Percentiles rank a stretch among this genome's conserved stretches.
Conservation (phyloP, 2,797 vertebrate species). For the Falco naumanni region DNA sequence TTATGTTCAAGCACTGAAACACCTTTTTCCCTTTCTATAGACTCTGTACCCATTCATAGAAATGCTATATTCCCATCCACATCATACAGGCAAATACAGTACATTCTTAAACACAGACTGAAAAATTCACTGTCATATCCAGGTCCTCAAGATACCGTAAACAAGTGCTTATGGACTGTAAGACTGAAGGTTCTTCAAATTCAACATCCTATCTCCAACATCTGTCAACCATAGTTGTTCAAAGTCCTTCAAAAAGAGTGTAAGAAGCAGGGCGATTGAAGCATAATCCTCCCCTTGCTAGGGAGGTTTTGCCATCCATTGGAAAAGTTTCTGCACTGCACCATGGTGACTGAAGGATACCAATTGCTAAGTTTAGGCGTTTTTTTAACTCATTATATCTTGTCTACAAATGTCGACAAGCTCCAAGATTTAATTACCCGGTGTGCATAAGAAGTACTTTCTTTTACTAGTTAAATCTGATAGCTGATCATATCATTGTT, state of each 20-base stretch:
- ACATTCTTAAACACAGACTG: background rate
- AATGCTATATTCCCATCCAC: background rate
- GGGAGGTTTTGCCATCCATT: background rate
- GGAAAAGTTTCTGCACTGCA: background rate
- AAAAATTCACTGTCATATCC: background rate
- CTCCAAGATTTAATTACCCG: slow-evolving; percentile 32
- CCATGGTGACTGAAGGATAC: background rate
- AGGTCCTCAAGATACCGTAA: background rate
- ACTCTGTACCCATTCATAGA: accelerated
- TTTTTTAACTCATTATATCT: background rate
- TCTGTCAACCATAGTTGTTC: background rate
- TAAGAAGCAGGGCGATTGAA: background rate
- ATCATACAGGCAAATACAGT: background rate
- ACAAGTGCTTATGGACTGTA: background rate
- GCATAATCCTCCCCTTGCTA: background rate
- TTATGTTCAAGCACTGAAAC: background rate
- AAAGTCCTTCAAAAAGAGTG: background rate
- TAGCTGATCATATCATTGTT: background rate
- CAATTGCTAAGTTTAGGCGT: background rate
- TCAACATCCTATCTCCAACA: background rate
- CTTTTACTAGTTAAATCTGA: slow-evolving; percentile 25
- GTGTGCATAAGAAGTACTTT: background rate
- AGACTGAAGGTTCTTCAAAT: background rate
- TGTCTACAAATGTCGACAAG: accelerated
- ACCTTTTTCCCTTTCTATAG: background rate